Percentiles rank a stretch among this genome's conserved stretches.
Evolutionary conservation across 2,113 vertebrate species (phyloP).

Genomic region (Eurystomus gularis): DNA sequence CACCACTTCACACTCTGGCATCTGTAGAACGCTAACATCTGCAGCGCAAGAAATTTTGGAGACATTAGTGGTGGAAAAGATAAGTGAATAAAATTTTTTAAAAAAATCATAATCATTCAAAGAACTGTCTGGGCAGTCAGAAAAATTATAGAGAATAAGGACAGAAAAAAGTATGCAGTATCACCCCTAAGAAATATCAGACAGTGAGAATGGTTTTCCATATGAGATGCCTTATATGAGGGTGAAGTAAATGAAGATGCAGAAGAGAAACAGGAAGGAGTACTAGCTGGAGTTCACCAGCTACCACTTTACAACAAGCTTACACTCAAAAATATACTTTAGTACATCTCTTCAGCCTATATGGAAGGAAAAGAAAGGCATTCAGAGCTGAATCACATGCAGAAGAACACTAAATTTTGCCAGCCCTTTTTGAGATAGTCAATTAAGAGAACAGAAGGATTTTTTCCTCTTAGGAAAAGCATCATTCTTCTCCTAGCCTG

Average conservation of each 20-base stretch:
- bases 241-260: background rate
- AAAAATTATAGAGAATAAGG: background rate
- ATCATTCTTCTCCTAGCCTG: background rate
- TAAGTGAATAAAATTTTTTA: background rate
- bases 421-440: background rate
- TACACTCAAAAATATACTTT: background rate
- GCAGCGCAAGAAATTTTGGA: background rate
- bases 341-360: background rate
- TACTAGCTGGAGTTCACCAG: background rate
- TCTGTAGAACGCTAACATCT: rapidly evolving
- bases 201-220: background rate
- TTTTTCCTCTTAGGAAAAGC: background rate
- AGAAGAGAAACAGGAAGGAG: background rate
- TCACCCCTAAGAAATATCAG: background rate
- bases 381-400: background rate
- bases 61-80: background rate
- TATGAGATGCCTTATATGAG: background rate
- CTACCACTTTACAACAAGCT: background rate
- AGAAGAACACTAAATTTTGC: background rate
- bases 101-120: no score
- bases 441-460: background rate
- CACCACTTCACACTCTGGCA: background rate
- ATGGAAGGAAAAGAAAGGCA: background rate
- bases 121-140: background rate
- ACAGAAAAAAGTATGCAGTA: background rate